Conservation (phyloP, 2,113 vertebrate genomes). For the Gymnorhina tibicen region DNA sequence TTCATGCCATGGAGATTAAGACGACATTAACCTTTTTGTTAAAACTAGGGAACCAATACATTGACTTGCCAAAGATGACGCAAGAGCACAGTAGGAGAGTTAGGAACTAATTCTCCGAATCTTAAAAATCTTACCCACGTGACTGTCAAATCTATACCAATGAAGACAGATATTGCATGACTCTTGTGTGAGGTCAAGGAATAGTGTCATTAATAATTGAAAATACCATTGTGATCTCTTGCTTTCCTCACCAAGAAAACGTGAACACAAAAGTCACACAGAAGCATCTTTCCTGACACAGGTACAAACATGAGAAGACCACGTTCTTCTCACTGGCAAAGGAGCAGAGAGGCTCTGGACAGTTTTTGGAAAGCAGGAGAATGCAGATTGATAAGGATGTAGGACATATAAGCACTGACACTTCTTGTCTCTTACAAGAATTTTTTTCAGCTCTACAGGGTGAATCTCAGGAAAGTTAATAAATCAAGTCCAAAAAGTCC, state of each 20-base stretch:
- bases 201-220: not conserved
- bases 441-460: not conserved
- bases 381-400: not conserved
- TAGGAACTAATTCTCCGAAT: not conserved
- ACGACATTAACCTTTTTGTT: not conserved
- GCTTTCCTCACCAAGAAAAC: not conserved
- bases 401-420: not conserved
- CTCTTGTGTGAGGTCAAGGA: not conserved
- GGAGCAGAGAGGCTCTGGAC: not conserved
- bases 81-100: not conserved
- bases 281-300: not conserved
- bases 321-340: not conserved
- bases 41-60: not conserved
- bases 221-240: not conserved
- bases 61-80: not conserved
- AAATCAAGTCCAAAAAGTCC: not conserved
- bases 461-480: not conserved
- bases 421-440: not conserved
- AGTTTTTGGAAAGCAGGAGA: not conserved
- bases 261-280: accelerated
- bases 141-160: not conserved
- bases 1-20: not conserved
- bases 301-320: not conserved
- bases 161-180: not conserved
- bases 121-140: not conserved